phyloP scores from a whole-genome alignment of 1,140 invertebrate genomes.

The Helicoverpa armigera region DNA sequence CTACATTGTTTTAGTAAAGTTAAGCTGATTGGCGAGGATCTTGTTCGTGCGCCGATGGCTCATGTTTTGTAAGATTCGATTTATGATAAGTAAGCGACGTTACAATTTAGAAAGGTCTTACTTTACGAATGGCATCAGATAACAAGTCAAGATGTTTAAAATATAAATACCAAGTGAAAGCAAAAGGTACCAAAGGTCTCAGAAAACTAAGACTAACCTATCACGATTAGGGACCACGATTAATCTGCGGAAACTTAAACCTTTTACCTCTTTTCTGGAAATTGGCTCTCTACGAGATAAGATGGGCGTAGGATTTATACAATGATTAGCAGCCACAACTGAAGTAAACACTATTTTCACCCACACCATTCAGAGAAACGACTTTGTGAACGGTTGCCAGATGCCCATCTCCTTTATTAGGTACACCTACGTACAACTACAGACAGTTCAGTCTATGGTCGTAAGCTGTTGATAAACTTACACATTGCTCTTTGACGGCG shows the following conservation, averaged over 20 bases:
- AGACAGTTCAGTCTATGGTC: neutral
- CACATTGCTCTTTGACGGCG: neutral
- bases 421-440: neutral
- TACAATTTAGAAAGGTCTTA: slow-evolving; percentile 7
- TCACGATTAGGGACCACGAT: slow-evolving; percentile 22
- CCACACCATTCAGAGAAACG: neutral
- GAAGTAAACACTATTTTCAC: neutral
- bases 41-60: neutral
- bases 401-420: neutral
- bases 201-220: slow-evolving; percentile 36
- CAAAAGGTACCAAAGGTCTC: neutral
- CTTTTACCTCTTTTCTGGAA: neutral
- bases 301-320: neutral
- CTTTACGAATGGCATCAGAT: slow-evolving; percentile 15
- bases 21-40: neutral
- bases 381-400: neutral
- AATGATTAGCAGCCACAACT: too few species aligned
- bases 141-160: slow-evolving; percentile 11
- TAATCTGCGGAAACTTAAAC: slow-evolving; percentile 1
- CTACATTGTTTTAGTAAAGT: neutral
- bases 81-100: neutral
- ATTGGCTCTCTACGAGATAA: neutral
- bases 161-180: slow-evolving; percentile 32
- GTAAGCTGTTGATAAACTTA: neutral
- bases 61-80: neutral